A percentile compares a stretch with the other conserved stretches of the same genome.
Evolutionary conservation across 2,797 vertebrate genomes (phyloP).

Genomic region (Acanthis flammea): DNA sequence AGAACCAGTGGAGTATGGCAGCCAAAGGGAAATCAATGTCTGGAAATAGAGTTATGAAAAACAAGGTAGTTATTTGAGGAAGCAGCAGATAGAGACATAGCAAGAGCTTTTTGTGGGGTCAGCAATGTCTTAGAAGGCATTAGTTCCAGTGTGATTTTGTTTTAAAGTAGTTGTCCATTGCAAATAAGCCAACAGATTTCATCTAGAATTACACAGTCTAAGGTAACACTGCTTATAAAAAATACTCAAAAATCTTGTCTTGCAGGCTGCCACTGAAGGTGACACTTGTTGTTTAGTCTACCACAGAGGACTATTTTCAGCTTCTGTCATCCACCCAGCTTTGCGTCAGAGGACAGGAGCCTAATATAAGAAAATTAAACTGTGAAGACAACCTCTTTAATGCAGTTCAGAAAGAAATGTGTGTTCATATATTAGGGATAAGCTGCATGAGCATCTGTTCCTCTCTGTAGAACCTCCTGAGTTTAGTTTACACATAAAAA

Average conservation of each 20-base stretch:
- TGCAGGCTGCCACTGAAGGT: background rate
- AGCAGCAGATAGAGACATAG: background rate
- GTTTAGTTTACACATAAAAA: background rate
- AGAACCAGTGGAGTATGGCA: background rate
- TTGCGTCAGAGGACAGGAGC: conserved; percentile 24
- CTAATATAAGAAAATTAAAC: conserved; percentile 57
- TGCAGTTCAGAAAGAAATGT: conserved; percentile 5
- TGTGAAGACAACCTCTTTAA: conserved; percentile 9
- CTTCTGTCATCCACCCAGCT: conserved; percentile 33
- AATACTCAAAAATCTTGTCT: background rate
- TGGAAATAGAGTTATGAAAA: background rate
- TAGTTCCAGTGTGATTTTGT: background rate
- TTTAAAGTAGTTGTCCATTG: background rate
- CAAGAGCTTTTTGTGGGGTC: background rate
- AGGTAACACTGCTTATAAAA: background rate
- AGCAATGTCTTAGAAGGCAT: background rate
- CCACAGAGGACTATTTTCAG: background rate
- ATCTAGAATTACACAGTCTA: background rate
- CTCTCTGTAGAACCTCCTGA: background rate
- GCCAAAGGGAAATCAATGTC: conserved; percentile 19
- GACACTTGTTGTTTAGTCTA: background rate
- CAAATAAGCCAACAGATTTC: background rate
- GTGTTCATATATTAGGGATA: background rate
- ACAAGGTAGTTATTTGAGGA: conserved; percentile 1
- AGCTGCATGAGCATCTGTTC: background rate